Base-by-base conservation (phyloP, 2,113 vertebrate genomes). In the Lipophrys pholis region DNA sequence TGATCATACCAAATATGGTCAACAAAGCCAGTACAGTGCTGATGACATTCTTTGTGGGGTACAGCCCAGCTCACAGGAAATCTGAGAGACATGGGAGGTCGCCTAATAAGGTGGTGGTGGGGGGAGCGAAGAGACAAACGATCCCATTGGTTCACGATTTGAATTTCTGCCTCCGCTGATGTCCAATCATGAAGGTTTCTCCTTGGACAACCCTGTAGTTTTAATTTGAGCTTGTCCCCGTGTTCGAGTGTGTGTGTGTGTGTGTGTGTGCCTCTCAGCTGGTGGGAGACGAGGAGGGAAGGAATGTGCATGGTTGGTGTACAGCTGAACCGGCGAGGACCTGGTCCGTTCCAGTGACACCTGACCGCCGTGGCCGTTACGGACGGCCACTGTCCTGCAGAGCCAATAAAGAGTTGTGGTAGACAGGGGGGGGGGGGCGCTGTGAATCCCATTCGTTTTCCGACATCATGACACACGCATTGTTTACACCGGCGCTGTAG, bases 221-320 rank as follows among this genome's bases (percentile, higher is more conserved):
- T 89, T 80, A 83, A 90, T 85, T 87, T 73, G 15, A 81, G 83
- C 65, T 64, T 63, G 67, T 85, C 74, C 48, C 61, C 40, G 5
- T 77, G 69, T 76, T 68, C 78, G 58, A 53, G 36, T 17, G 3
- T 12, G 38, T 62, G 65, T 56, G 58, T 70, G 36, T 63, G 56
- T 45, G 39, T 36, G 69, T 14, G 48, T 54, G 35, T 9, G 58
- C 7, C 60, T 58, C 57, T 88, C 84, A 79, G 82, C 82, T 87
- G 80, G 80, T 72, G 75, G 80, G 69, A 89, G 80, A 93, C 87
- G 87, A 89, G 73, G 87, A 90, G 81, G 89, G 89, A 91, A 92
- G 91, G 91, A 95, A 85, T 92, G 93, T 83, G 82, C 90, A 89
- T 90, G 92, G 90, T 89, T 80, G 92, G 90, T 91, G 89, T 92